phyloP scores from a whole-genome alignment of 2,888 invertebrate species.

The Drosophila pseudotalamancana region DNA sequence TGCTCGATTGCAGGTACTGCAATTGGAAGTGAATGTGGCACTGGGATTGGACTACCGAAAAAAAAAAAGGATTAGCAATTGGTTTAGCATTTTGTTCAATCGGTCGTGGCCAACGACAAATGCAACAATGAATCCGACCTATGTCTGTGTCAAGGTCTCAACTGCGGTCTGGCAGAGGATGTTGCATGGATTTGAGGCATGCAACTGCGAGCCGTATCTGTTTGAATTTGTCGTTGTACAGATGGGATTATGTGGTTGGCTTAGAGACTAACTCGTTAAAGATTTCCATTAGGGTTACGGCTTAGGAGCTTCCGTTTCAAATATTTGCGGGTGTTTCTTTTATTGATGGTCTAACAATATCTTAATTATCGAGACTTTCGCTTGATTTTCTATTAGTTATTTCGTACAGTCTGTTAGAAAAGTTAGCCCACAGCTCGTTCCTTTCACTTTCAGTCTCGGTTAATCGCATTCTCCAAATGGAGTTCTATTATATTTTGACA shows the following conservation, averaged over 20 bases:
- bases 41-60: constrained; percentile 50
- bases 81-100: constrained; percentile 66
- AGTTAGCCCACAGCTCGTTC: background rate
- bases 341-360: background rate
- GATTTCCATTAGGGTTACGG: constrained; percentile 6
- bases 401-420: background rate
- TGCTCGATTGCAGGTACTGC: constrained; percentile 52
- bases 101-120: constrained; percentile 40
- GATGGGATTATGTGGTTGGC: constrained; percentile 43
- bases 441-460: background rate
- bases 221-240: constrained; percentile 30
- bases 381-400: background rate
- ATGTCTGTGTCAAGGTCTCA: constrained; percentile 47
- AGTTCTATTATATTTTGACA: no score
- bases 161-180: constrained; percentile 26
- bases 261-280: constrained; percentile 23
- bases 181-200: constrained; percentile 41
- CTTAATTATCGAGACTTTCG: background rate
- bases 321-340: background rate
- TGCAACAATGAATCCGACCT: constrained; percentile 36
- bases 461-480: constrained; percentile 4
- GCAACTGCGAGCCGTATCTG: constrained; percentile 8
- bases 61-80: constrained; percentile 72
- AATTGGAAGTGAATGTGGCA: background rate
- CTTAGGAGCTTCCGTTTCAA: background rate